Percentiles rank a stretch among this genome's conserved stretches.
Conservation (phyloP, 2,888 invertebrate species). For the Drosophila longiperda region DNA sequence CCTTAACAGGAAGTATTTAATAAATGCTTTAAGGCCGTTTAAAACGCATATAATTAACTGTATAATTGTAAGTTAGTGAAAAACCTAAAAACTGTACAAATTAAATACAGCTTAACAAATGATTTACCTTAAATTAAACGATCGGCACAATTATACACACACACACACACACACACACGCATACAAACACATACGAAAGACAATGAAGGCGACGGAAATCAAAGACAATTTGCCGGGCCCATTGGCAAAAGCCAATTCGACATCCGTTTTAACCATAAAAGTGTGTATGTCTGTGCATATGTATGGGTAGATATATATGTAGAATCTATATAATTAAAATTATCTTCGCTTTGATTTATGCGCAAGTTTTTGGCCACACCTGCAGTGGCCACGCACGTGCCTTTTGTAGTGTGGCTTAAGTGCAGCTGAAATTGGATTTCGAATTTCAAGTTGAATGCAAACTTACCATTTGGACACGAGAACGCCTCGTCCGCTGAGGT, state of each 20-base stretch:
- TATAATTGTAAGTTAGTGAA: constrained; percentile 42
- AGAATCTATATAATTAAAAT: constrained; percentile 53
- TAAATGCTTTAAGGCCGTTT: constrained; percentile 6
- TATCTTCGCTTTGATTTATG: constrained; percentile 65
- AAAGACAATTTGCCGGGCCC: constrained; percentile 51
- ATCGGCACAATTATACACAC: constrained; percentile 4
- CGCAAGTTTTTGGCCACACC: constrained; percentile 62
- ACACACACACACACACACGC: constrained; percentile 18
- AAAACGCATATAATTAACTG: constrained; percentile 13
- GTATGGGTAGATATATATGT: constrained; percentile 1
- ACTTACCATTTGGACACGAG: constrained; percentile 85
- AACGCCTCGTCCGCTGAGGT: constrained; percentile 83
- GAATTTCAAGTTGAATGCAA: constrained; percentile 57
- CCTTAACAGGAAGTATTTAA: constrained; percentile 2
- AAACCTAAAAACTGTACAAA: constrained; percentile 21
- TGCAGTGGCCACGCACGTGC: constrained; percentile 69
- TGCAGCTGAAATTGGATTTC: constrained; percentile 43
- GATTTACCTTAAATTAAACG: constrained; percentile 16
- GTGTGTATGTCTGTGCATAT: constrained; percentile 10
- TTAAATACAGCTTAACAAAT: constrained; percentile 49
- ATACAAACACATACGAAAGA: constrained; percentile 17
- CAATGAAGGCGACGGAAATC: constrained; percentile 57
- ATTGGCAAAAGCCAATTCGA: constrained; percentile 29
- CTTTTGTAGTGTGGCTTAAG: constrained; percentile 24
- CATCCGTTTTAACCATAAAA: constrained; percentile 50